These are phyloP conservation scores for Hyles euphorbiae DNA, from an alignment of 1,140 invertebrate genomes.

Conservation along the genomic window DNA sequence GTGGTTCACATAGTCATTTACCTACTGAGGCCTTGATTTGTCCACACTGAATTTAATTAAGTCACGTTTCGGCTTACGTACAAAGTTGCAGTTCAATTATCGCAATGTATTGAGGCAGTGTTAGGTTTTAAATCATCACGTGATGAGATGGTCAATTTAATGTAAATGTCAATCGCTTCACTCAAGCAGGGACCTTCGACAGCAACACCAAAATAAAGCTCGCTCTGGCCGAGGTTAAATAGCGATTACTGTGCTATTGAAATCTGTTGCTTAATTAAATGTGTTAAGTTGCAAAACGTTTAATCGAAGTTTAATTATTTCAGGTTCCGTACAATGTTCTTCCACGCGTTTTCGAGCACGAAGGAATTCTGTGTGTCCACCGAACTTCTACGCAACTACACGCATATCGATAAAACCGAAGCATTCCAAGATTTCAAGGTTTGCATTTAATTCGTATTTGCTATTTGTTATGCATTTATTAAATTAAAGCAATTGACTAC, in stretches of 20 bases:
- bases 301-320: constrained; percentile 22
- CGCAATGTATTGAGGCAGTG: too few relatives aligned
- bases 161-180: too few relatives aligned
- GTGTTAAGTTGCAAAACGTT: background rate
- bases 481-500: too few relatives aligned
- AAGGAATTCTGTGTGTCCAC: constrained; percentile 85
- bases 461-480: too few relatives aligned
- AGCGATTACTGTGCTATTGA: constrained; percentile 4
- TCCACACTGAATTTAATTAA: constrained; percentile 8
- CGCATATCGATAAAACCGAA: constrained; percentile 72
- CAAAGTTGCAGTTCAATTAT: too few relatives aligned
- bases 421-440: constrained; percentile 82
- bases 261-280: constrained; percentile 5
- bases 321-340: constrained; percentile 82
- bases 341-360: constrained; percentile 84
- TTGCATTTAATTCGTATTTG: background rate
- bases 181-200: too few relatives aligned
- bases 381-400: constrained; percentile 82
- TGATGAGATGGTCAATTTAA: too few relatives aligned
- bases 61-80: constrained; percentile 3
- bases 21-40: constrained; percentile 13
- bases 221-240: constrained; percentile 18
- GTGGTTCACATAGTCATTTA: constrained; percentile 14
- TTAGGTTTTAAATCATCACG: too few relatives aligned
- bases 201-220: background rate